Evolutionary conservation across 2,888 invertebrate species (phyloP), one percentile per base, ranked within the genome.

Genomic region (Phyllotreta striolata): DNA sequence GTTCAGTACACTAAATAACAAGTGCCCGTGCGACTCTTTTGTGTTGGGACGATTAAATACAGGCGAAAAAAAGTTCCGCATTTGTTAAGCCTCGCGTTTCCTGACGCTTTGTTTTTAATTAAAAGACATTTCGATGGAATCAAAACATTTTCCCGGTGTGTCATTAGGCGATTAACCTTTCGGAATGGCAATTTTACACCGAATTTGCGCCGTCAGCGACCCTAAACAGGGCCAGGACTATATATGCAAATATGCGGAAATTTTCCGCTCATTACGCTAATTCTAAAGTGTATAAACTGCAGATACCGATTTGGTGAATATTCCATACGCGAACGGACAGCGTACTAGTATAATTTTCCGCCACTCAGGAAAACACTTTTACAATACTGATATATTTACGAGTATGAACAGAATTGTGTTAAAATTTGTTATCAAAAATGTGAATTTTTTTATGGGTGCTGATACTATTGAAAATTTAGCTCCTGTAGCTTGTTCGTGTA

Each of bases 221-320:
- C 59, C 51, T 59, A 41, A 59, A 59, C 13, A 14, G 43, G 59
- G 43, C 12, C 59, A 10, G 24, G 34, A 39, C 46, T 47, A 38
- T 52, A 24, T 51, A 59, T 52, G 51, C 59, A 59, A 51, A 59
- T 59, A 52, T 59, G 51, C 59, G 51, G 41, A 59, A 59, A 59
- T 51, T 52, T 59, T 59, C 59, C 51, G 43, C 51, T 52, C 9
- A 59, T 59, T 59, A 59, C 35, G n/a, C 51, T 59, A 51, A 59
- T 51, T 59, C 59, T 43, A 59, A 34, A 51, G 59, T 24, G 24
- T 24, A 3, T 24, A 24, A n/a, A 24, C 24, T 24, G 4, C 24
- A 24, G 24, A 24, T 24, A 24, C 24, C 24, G 24, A 24, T 24
- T 24, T 24, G 2, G 24, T 59, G 13, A 49, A 51, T 49, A 59